phyloP scores from a whole-genome alignment of 2,888 invertebrate genomes.

The Danaus chrysippus region DNA sequence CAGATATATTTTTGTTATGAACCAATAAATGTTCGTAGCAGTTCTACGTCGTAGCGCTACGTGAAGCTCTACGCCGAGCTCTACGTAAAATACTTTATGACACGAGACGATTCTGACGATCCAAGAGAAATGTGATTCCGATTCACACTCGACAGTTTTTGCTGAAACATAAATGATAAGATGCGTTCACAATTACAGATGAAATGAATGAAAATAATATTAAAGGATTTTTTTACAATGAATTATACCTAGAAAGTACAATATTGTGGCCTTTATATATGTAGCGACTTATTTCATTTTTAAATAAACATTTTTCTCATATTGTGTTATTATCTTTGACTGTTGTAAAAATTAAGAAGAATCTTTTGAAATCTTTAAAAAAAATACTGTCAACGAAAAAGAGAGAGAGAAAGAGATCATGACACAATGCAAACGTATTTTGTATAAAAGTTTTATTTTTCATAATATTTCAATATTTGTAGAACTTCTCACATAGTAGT shows the following conservation, averaged over 20 bases:
- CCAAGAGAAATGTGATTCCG: conserved; percentile 1
- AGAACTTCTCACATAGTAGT: background rate
- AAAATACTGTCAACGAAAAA: too few species aligned
- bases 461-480: background rate
- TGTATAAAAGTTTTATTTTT: too few species aligned
- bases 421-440: too few species aligned
- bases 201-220: background rate
- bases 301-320: too few species aligned
- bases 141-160: conserved; percentile 2
- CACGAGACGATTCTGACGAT: background rate
- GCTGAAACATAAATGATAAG: conserved; percentile 1
- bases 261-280: too few species aligned
- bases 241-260: background rate
- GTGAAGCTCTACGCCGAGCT: background rate
- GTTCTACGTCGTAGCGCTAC: conserved; percentile 17
- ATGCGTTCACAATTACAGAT: background rate
- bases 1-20: background rate
- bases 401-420: too few species aligned
- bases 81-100: conserved; percentile 1
- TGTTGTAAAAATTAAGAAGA: too few species aligned
- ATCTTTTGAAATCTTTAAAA: too few species aligned
- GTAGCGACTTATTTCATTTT: too few species aligned
- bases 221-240: background rate
- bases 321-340: too few species aligned
- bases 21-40: conserved; percentile 11